Evolutionary conservation across 2,113 vertebrate species (phyloP), one percentile per base, ranked within the genome.

Genomic region (Pygoscelis adeliae): DNA sequence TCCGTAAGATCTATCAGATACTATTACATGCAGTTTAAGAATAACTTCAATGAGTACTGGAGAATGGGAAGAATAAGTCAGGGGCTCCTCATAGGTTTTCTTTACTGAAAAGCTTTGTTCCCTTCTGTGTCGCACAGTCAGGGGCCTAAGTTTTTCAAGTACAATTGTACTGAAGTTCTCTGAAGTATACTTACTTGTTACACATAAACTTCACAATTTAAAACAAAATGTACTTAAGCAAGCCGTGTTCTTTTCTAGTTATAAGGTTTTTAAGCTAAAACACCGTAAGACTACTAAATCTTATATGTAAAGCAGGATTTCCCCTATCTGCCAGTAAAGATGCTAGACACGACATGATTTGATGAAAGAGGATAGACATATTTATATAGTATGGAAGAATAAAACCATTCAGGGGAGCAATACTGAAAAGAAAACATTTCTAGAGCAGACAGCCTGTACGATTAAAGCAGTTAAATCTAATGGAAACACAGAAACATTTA

Each of bases 401-500:
- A 58, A 90, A 93, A 56, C 1, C 15, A 66, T 79, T 77, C 53
- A 69, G 19, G 15, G 59, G 13, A 90, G 23, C 11, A 83, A 23
- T 55, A 84, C 9, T 38, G 27, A 46, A 95, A 91, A 90, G 32
- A 78, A 94, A 94, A 13, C 3, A 53, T 62, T 95, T 83, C 34
- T 47, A 56, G 11, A 87, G 53, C 49, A 81, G 62, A 42, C 46
- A 78, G 21, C 6, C 34, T 34, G 17, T 81, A 74, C 3, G 1
- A 36, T 81, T 89, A 81, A 89, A 84, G 13, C 30, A 78, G 53
- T 91, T 96, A 83, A 91, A 91, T 71, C 21, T 93, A 89, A 92
- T 66, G 65, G 40, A 83, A 94, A 52, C 11, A 20, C 13, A 78
- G 49, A 73, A 66, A 46, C 73, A 94, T 77, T 87, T 91, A 88